Base-by-base conservation (phyloP, 2,888 invertebrate genomes). In the Lithodes maja region DNA sequence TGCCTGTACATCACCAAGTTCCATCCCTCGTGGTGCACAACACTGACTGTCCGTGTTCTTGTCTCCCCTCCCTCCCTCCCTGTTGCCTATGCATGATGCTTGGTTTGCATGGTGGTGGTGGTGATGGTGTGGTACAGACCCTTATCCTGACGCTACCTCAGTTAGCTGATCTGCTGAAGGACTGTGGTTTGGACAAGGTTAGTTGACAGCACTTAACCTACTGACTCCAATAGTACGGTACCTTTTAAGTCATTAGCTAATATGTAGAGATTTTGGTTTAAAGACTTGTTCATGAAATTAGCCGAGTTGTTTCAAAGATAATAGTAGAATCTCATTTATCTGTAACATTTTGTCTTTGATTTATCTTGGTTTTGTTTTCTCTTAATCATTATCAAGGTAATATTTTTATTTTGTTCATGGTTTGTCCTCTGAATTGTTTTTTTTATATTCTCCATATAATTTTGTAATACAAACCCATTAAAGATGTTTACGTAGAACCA, bases 141-240 rank as follows among this genome's bases (percentile, higher is more conserved):
- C 86, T 86, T 82, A 82, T 86, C 86, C 82, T 86, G 86, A 86
- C 86, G 33, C 75, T 86, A 82, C 86, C 86, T 82, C 86, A 86
- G 82, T 82, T 86, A 55, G 86, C 86, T 61, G 86, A 86, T n/a
- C 81, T 86, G 33, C 82, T 86, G 61, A 86, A 86, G 86, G 86
- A 86, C 80, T 86, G 86, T 86, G 86, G 86, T 49, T 75, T 86
- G 74, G 82, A 86, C 77, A 82, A 86, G 86, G 86, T 86, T 81
- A 86, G 86, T 86, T 74, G 54, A 55, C 55, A 55, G 75, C 74
- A 53, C 49, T 33, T 74, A 9, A 69, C 75, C 74, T 53, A 54
- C 49, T 49, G n/a, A 33, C 55, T 50, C 75, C 54, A 79, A 79
- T 1, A 77, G 33, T 33, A 33, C 33, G 33, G 33, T 33, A 33